Conservation (phyloP, 2,888 invertebrate genomes). For the Agrochola litura region DNA sequence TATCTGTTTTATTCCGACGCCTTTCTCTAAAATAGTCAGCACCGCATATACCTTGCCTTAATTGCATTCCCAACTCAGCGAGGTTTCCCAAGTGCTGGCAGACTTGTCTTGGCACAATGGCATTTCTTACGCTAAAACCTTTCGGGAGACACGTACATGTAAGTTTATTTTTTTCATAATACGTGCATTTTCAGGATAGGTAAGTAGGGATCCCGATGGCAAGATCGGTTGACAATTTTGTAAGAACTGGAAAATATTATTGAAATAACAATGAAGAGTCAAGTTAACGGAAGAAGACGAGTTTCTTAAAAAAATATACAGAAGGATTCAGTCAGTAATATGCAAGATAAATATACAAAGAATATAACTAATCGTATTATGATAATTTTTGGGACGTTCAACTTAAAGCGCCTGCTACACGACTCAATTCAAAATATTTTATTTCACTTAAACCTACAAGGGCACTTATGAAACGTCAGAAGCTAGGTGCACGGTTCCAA, state of each 20-base stretch:
- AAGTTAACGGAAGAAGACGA: neutral
- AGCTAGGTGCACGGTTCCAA: too few species aligned
- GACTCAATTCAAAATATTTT: too few species aligned
- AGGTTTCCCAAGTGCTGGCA: constrained; percentile 40
- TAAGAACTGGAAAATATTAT: neutral
- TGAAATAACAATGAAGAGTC: neutral
- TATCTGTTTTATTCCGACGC: constrained; percentile 11
- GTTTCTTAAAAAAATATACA: neutral
- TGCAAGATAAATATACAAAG: neutral
- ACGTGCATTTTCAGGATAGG: too few species aligned
- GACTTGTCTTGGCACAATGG: constrained; percentile 4
- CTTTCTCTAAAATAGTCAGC: neutral
- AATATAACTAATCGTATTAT: neutral
- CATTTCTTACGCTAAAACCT: constrained; percentile 25
- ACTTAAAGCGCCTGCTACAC: too few species aligned
- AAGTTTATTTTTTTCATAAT: neutral
- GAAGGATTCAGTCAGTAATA: neutral
- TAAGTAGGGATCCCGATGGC: neutral
- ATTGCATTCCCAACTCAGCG: constrained; percentile 49
- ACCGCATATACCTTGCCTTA: constrained; percentile 29
- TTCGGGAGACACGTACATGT: neutral
- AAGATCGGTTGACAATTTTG: neutral
- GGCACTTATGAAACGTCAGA: too few species aligned
- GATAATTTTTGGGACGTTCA: neutral
- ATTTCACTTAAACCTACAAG: too few species aligned